These are phyloP conservation scores for Rhineura floridana DNA, from an alignment of 2,113 vertebrate genomes.

Conservation along the genomic window DNA sequence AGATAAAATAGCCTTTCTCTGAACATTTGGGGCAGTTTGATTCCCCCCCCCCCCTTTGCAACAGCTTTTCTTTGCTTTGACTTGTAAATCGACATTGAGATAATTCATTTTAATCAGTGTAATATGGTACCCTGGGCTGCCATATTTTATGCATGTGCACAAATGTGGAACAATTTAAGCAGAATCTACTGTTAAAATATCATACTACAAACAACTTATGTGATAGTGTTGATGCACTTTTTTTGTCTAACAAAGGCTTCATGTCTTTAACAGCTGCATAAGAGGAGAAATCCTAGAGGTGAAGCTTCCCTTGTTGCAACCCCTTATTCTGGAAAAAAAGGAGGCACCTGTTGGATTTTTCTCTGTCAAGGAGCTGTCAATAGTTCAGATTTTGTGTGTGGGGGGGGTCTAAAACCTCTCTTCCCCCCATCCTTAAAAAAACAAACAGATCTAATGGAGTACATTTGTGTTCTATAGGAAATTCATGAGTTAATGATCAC, in stretches of 20 bases:
- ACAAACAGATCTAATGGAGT: neutral
- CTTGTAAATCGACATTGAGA: neutral
- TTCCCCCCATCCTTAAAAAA: too few species aligned
- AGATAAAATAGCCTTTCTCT: neutral
- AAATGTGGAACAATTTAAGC: neutral
- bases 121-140: neutral
- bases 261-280: neutral
- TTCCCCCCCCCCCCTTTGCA: neutral
- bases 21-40: neutral
- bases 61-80: neutral
- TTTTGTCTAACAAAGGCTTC: neutral
- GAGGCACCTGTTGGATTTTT: neutral
- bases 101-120: neutral
- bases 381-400: neutral
- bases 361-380: neutral
- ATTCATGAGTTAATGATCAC: slow-evolving; percentile 53
- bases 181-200: neutral
- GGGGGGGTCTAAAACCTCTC: neutral
- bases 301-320: neutral
- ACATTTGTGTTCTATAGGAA: neutral
- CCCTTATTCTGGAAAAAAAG: neutral
- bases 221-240: neutral
- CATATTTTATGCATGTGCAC: neutral
- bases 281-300: neutral
- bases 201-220: neutral